Conservation (phyloP, 1,140 invertebrate genomes). For the Pteromalus puparum region DNA sequence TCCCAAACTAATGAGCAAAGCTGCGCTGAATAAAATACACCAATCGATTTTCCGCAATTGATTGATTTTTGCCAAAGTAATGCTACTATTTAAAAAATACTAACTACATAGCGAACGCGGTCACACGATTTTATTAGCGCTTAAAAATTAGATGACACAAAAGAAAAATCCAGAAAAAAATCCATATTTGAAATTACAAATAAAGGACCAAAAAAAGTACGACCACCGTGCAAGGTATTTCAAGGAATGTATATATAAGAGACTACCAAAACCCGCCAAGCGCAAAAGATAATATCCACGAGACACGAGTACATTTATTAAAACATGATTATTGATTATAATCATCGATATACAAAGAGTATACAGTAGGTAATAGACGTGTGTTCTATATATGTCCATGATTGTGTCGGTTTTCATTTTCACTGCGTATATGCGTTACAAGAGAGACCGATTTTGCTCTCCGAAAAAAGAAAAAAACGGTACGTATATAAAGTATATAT, state of each 20-base stretch:
- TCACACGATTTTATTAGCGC: conserved; percentile 37
- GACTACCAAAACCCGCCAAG: conserved; percentile 74
- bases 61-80: not conserved
- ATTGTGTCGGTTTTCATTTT: conserved; percentile 53
- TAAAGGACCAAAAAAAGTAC: conserved; percentile 66
- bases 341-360: conserved; percentile 66
- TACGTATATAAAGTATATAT: conserved; percentile 40
- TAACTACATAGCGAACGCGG: conserved; percentile 25
- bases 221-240: conserved; percentile 70
- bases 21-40: conserved; percentile 31
- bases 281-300: conserved; percentile 73
- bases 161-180: conserved; percentile 55
- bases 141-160: conserved; percentile 41
- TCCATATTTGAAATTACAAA: conserved; percentile 47
- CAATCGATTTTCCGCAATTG: not conserved
- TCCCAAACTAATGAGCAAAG: conserved; percentile 42
- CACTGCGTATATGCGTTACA: conserved; percentile 30
- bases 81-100: conserved; percentile 16
- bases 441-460: conserved; percentile 38
- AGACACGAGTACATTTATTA: conserved; percentile 75
- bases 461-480: conserved; percentile 18
- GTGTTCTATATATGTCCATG: conserved; percentile 54
- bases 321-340: conserved; percentile 74
- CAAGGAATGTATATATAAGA: conserved; percentile 69
- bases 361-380: conserved; percentile 48